Percentiles rank a stretch among this genome's conserved stretches.
phyloP scores from a whole-genome alignment of 2,888 invertebrate species.

The Cheilosia impressa region DNA sequence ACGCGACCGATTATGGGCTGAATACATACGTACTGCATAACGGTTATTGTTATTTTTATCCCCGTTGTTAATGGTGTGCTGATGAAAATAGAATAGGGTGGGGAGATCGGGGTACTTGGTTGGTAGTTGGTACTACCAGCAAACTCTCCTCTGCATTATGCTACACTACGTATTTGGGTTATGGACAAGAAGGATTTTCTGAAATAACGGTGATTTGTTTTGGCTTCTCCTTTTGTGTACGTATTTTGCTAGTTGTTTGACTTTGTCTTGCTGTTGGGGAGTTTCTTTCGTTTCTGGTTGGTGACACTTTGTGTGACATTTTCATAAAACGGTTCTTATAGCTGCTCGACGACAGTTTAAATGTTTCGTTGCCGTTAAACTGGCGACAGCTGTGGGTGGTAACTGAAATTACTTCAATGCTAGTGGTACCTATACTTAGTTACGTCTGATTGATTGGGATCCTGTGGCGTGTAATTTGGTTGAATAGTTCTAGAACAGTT shows the following conservation, averaged over 20 bases:
- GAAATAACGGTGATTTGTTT: conserved; percentile 62
- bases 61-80: conserved; percentile 59
- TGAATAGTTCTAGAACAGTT: too few species aligned
- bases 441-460: too few species aligned
- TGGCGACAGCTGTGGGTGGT: neutral
- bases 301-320: conserved; percentile 23
- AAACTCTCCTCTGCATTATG: conserved; percentile 50
- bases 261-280: conserved; percentile 15
- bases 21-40: conserved; percentile 56
- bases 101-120: neutral
- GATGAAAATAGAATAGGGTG: conserved; percentile 39
- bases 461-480: too few species aligned
- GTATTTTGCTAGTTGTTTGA: neutral
- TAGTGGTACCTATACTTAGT: too few species aligned
- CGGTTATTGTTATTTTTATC: conserved; percentile 71
- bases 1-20: conserved; percentile 35
- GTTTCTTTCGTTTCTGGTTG: neutral
- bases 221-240: conserved; percentile 29
- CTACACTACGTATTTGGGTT: conserved; percentile 38
- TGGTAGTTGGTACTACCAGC: neutral
- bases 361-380: too few species aligned
- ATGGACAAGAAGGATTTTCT: conserved; percentile 52
- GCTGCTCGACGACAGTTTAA: too few species aligned
- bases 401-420: neutral
- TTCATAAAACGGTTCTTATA: too few species aligned